Evolutionary conservation across 2,888 invertebrate species (phyloP).

Genomic region (Strigamia transsilvanica): DNA sequence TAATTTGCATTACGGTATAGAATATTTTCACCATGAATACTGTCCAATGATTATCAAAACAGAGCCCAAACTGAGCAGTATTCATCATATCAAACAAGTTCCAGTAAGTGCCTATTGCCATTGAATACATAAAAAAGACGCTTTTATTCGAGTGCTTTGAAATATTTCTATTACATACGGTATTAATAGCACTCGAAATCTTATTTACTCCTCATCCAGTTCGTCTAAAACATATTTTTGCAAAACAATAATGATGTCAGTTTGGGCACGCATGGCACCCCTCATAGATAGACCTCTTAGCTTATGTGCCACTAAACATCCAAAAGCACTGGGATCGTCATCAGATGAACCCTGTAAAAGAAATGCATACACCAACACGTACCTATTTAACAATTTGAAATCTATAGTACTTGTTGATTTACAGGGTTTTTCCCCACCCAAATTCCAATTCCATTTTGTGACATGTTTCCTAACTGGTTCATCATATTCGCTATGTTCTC

Average conservation of each 20-base stretch:
- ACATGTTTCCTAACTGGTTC: background rate
- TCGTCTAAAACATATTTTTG: conserved; percentile 10
- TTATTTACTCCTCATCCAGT: background rate
- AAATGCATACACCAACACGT: background rate
- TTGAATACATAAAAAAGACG: too few relatives aligned
- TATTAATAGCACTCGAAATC: background rate
- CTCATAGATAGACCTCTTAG: background rate
- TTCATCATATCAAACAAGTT: background rate
- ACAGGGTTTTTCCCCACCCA: background rate
- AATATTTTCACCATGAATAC: too few relatives aligned
- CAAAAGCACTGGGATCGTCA: background rate
- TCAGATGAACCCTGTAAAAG: background rate
- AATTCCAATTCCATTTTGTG: background rate
- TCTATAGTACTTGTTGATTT: background rate
- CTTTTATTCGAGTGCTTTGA: too few relatives aligned
- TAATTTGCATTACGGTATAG: too few relatives aligned
- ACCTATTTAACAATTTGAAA: background rate
- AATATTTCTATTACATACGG: too few relatives aligned
- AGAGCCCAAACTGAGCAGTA: background rate
- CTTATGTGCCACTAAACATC: background rate
- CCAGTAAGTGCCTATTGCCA: too few relatives aligned
- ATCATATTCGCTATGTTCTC: background rate
- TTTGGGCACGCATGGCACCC: background rate
- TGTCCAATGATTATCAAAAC: background rate
- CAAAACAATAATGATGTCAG: background rate